Conservation (phyloP, 2,113 vertebrate species). For the Corythaeola cristata region DNA sequence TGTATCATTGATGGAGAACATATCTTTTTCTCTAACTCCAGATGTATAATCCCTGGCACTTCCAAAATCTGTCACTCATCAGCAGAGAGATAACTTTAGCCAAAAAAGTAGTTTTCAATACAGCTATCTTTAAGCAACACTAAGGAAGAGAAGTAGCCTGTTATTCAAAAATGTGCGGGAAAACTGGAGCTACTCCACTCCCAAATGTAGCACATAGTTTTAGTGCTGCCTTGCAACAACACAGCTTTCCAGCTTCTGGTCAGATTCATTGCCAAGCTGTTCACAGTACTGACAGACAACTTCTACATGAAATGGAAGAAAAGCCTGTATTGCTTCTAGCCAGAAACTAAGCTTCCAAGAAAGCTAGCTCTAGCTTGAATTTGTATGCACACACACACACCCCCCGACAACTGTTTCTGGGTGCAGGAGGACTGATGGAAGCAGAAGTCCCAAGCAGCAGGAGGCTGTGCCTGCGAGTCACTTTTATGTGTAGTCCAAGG, state of each 20-base stretch:
- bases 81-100: neutral
- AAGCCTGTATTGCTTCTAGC: neutral
- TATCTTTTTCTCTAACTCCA: neutral
- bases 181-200: neutral
- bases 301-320: neutral
- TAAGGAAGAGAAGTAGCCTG: neutral
- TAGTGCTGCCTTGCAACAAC: neutral
- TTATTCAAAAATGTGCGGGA: neutral
- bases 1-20: neutral
- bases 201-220: neutral
- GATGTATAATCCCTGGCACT: neutral
- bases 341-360: neutral
- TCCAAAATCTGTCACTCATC: neutral
- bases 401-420: neutral
- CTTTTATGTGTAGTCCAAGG: neutral
- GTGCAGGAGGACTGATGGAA: neutral
- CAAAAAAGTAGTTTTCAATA: neutral
- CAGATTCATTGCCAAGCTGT: neutral
- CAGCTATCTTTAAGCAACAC: neutral
- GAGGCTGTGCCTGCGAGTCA: neutral
- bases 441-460: neutral
- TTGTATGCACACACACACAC: neutral
- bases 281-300: neutral
- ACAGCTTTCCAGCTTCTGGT: neutral
- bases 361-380: neutral